Evolutionary conservation across 2,113 vertebrate genomes (phyloP).

Genomic region (Porphyrio hochstetteri): DNA sequence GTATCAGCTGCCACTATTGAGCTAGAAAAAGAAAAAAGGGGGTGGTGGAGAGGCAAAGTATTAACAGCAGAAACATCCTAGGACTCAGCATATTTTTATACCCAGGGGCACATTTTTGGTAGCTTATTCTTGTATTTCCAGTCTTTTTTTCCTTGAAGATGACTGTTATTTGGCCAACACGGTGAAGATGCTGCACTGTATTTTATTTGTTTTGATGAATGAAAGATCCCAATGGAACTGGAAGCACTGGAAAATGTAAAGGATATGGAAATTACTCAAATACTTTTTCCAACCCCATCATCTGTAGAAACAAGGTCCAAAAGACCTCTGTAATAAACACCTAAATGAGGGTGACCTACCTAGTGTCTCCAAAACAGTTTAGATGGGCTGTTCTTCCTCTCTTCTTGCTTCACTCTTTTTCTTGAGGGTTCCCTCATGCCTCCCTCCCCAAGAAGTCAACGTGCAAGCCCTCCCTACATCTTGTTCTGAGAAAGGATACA

Average conservation of each 20-base stretch:
- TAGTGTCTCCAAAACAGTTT: not conserved
- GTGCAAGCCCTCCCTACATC: not conserved
- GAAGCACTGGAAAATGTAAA: not conserved
- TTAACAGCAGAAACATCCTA: not conserved
- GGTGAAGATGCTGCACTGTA: not conserved
- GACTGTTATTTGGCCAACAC: not conserved
- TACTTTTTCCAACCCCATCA: not conserved
- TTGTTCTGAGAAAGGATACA: not conserved
- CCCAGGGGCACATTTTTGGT: not conserved
- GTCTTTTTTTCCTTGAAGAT: not conserved
- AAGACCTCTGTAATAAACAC: not conserved
- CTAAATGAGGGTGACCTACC: not conserved
- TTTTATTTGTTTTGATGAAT: not conserved
- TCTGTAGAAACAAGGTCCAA: not conserved
- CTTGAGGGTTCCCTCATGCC: not conserved
- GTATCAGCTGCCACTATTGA: not conserved
- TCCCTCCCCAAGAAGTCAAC: not conserved
- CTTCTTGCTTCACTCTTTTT: not conserved
- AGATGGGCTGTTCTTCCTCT: not conserved
- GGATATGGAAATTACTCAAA: not conserved
- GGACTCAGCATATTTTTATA: slow-evolving; percentile 1
- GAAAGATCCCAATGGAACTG: not conserved
- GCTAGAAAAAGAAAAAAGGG: not conserved
- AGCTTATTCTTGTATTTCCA: not conserved
- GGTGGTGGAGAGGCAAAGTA: not conserved